These are phyloP conservation scores for Melopsittacus undulatus DNA, from an alignment of 2,797 vertebrate genomes.

Conservation along the genomic window DNA sequence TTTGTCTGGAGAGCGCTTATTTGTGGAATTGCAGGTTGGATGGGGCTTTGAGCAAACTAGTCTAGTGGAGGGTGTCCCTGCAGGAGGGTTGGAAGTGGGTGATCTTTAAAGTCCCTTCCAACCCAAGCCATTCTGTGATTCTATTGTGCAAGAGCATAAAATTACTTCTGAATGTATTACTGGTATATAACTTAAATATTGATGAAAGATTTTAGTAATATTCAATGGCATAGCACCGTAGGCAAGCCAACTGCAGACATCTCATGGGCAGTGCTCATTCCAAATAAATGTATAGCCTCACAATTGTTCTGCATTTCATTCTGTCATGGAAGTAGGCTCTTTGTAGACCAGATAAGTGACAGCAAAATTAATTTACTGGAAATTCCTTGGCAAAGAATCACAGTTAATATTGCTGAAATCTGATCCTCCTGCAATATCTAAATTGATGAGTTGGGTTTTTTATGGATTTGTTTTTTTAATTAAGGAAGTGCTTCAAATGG, in stretches of 20 bases:
- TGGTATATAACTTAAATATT: not conserved
- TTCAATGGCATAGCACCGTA: not conserved
- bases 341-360: not conserved
- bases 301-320: not conserved
- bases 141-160: not conserved
- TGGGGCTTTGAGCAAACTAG: not conserved
- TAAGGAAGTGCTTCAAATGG: not conserved
- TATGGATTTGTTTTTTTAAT: not conserved
- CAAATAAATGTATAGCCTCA: not conserved
- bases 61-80: not conserved
- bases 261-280: not conserved
- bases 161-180: not conserved
- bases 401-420: not conserved
- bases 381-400: not conserved
- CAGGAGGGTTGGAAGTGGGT: not conserved
- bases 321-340: not conserved
- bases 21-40: not conserved
- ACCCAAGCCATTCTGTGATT: not conserved
- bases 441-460: not conserved
- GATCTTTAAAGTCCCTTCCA: not conserved
- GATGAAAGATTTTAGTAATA: not conserved
- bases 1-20: not conserved
- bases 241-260: not conserved
- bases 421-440: not conserved
- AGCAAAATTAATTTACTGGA: not conserved